Base-by-base conservation (phyloP, 2,888 invertebrate genomes). In the Pristionchus maxplancki region DNA sequence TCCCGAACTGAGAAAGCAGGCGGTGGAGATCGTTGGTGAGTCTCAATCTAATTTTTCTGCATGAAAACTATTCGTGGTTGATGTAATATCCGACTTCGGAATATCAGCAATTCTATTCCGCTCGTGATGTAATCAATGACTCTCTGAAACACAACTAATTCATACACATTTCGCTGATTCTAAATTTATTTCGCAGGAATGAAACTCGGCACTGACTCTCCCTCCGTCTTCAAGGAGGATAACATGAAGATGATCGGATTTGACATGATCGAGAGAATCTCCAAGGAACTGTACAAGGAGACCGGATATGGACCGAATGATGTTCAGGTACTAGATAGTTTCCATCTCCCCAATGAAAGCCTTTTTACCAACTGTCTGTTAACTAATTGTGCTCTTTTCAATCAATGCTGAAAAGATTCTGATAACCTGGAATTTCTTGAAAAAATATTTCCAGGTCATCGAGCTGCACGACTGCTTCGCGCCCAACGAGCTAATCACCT, bases 401-500 rank as follows among this genome's bases (percentile, higher is more conserved):
- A n/a, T n/a, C n/a, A n/a, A n/a, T n/a, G n/a, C n/a, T n/a, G n/a
- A n/a, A n/a, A n/a, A n/a, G n/a, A n/a, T n/a, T n/a, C n/a, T n/a
- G n/a, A n/a, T n/a, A n/a, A n/a, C n/a, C n/a, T n/a, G n/a, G n/a
- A n/a, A n/a, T n/a, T n/a, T n/a, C n/a, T n/a, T 44, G 11, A 44
- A 6, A 44, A 44, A 37, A 37, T 37, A 64, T 4, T 17, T 44
- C 78, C 50, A 92, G 90, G 93, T 94, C 37, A 96, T 99, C 11
- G 99, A 99, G 95, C 96, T 99, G 44, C 99, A 99, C 93, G 99
- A 99, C 95, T 99, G 99, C 95, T 99, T 99, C 95, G 98, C 98
- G 11, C 97, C 97, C 11, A 99, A 99, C 95, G 99, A 99, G 95
- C 95, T 99, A 91, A 97, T 99, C 88, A 98, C 98, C 0, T 99